Evolutionary conservation across 1,140 invertebrate species (phyloP).

Genomic region (Trichonephila clavata): DNA sequence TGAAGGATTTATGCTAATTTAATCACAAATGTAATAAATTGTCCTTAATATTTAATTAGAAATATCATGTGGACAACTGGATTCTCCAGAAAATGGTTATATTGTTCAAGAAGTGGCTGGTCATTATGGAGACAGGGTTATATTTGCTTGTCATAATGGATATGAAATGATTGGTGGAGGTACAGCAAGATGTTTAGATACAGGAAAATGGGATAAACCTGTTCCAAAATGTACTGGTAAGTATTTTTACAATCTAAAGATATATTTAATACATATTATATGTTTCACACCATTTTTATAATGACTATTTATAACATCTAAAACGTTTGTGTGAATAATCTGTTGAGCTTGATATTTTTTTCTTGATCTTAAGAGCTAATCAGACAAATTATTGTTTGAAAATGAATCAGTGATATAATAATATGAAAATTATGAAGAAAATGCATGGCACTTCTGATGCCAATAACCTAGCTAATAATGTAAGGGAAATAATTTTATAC

Average conservation of each 20-base stretch:
- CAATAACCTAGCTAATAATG: too few species aligned
- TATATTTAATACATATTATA: too few species aligned
- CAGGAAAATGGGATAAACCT: constrained; percentile 77
- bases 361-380: too few species aligned
- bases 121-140: constrained; percentile 64
- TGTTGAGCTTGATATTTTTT: too few species aligned
- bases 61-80: constrained; percentile 83
- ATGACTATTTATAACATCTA: too few species aligned
- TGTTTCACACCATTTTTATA: too few species aligned
- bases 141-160: constrained; percentile 67
- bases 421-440: too few species aligned
- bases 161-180: constrained; percentile 70
- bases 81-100: constrained; percentile 85
- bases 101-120: constrained; percentile 63
- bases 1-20: background rate
- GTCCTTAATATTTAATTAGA: constrained; percentile 46
- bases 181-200: constrained; percentile 60
- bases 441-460: too few species aligned
- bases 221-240: constrained; percentile 78
- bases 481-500: too few species aligned
- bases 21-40: background rate
- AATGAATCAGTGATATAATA: too few species aligned
- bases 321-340: too few species aligned
- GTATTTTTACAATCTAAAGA: background rate
- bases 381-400: too few species aligned